Evolutionary conservation across 2,113 vertebrate species (phyloP).

Genomic region (Chaetops frenatus): DNA sequence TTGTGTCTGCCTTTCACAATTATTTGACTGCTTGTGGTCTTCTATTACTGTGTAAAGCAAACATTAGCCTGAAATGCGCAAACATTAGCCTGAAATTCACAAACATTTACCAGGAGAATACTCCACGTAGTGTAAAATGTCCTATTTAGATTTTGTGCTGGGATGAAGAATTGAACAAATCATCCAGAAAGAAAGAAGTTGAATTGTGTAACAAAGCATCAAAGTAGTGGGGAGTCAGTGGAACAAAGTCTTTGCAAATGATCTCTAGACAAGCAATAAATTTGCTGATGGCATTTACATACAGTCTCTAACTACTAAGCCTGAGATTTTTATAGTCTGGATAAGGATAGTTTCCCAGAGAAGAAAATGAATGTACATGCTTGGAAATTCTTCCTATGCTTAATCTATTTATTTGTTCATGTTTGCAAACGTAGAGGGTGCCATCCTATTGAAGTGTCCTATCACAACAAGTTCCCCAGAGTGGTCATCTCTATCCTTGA

Average conservation of each 20-base stretch:
- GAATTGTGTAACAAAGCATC: not conserved
- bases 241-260: not conserved
- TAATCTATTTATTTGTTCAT: not conserved
- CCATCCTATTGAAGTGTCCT: not conserved
- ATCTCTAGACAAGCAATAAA: not conserved
- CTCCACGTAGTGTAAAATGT: not conserved
- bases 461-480: not conserved
- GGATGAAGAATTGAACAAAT: not conserved
- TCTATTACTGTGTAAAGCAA: not conserved
- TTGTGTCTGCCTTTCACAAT: not conserved
- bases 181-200: not conserved
- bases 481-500: not conserved
- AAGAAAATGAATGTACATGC: not conserved
- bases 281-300: not conserved
- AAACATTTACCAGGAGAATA: not conserved
- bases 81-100: not conserved
- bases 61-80: not conserved
- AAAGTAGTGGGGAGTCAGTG: not conserved
- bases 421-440: not conserved
- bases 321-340: not conserved
- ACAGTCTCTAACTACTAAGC: not conserved
- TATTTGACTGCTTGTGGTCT: not conserved
- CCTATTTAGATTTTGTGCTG: not conserved
- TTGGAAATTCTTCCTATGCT: not conserved
- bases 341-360: not conserved